These are phyloP conservation scores for Pristiophorus japonicus DNA, from an alignment of 2,113 vertebrate genomes.

Conservation along the genomic window DNA sequence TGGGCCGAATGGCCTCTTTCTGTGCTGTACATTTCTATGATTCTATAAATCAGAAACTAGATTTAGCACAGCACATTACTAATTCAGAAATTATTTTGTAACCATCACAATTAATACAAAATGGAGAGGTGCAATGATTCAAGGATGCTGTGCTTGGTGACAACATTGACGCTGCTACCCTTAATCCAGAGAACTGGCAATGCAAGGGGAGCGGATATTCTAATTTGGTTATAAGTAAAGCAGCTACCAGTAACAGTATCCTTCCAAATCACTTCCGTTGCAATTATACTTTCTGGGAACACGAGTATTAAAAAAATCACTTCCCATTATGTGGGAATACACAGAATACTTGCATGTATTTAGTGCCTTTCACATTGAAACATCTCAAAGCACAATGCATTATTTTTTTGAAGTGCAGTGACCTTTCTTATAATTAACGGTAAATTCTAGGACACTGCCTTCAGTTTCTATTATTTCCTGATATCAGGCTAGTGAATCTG, in stretches of 20 bases:
- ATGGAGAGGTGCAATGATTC: neutral
- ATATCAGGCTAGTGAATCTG: no score
- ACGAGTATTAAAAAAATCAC: neutral
- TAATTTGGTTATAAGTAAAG: neutral
- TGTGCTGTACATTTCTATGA: no score
- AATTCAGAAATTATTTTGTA: neutral
- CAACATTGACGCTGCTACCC: neutral
- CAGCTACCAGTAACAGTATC: neutral
- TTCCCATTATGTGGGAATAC: neutral
- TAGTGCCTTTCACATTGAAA: neutral
- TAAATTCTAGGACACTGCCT: neutral
- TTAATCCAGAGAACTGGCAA: neutral
- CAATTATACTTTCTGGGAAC: neutral
- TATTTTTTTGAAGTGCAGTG: neutral
- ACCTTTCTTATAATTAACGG: neutral
- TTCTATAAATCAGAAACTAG: no score
- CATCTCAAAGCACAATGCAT: neutral
- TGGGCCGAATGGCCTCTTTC: no score
- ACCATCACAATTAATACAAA: neutral
- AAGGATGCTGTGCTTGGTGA: no score
- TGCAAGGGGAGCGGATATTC: neutral
- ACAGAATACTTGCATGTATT: neutral
- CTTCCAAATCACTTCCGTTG: neutral
- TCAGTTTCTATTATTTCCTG: no score
- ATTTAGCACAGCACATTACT: no score